These are phyloP conservation scores for Nothoprocta perdicaria DNA, from an alignment of 2,113 vertebrate species.

Conservation along the genomic window DNA sequence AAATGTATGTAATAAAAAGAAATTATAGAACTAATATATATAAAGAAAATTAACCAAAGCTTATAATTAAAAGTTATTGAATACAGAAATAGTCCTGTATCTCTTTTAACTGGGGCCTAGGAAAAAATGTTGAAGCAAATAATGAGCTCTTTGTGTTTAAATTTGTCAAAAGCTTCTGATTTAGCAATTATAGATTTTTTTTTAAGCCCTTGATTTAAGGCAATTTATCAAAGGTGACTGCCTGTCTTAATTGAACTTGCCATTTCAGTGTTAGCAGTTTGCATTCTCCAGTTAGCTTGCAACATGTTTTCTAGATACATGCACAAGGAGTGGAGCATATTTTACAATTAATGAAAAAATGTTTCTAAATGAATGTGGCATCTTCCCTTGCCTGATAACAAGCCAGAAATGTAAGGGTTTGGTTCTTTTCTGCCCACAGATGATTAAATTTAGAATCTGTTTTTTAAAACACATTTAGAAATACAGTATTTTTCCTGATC, in stretches of 20 bases:
- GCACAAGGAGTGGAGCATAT: constrained; percentile 29
- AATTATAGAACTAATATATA: neutral
- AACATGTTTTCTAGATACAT: constrained; percentile 10
- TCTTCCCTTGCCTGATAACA: constrained; percentile 55
- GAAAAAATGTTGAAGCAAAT: neutral
- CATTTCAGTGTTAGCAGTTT: constrained; percentile 17
- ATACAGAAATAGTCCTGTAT: neutral
- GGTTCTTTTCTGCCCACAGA: constrained; percentile 44
- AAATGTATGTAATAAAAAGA: neutral
- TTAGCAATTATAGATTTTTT: neutral
- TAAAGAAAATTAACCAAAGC: neutral
- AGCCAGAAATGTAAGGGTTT: constrained; percentile 41
- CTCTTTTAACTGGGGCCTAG: neutral
- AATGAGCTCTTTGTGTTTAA: neutral
- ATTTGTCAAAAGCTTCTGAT: neutral
- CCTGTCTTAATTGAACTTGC: constrained; percentile 30
- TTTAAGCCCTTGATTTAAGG: constrained; percentile 27
- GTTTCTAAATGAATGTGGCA: constrained; percentile 42
- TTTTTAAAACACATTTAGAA: constrained; percentile 68
- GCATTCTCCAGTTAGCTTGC: constrained; percentile 18
- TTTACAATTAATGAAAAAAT: constrained; percentile 62
- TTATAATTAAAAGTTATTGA: neutral
- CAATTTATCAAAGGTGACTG: constrained; percentile 35
- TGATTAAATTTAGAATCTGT: constrained; percentile 57
- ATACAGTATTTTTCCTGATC: constrained; percentile 68